Base-by-base conservation (phyloP, 2,113 vertebrate genomes). In the Muntiacus muntjak region DNA sequence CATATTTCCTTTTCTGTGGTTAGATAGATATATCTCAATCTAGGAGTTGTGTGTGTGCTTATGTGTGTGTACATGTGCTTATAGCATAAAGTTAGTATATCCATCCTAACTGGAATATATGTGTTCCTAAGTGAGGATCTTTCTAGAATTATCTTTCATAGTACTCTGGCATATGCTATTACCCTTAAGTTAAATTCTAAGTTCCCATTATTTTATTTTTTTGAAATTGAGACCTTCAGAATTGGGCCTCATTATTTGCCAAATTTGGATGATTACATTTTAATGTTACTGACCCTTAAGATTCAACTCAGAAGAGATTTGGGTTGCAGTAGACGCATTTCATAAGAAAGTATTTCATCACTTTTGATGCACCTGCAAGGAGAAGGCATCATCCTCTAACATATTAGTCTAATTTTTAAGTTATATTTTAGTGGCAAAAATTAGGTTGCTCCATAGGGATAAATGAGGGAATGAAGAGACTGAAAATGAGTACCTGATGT, bases 211-310 rank as follows among this genome's bases (percentile, higher is more conserved):
- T 95, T 96, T 71, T 95, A 19, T 54, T 93, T 87, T 50, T n/a
- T 28, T 96, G n/a, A 85, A 90, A 79, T 87, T 95, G 58, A 81
- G 79, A 76, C 30, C 40, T 78, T 97, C 17, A 95, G 15, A 74
- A 84, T 36, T 88, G 26, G 23, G 2, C 36, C n/a, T 84, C n/a
- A 57, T 45, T 55, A 19, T 94, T 71, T 45, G 83, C 45, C 84
- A 92, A 28, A 52, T 97, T 95, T 83, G 45, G 28, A 45, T 62
- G 62, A 28, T 74, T 84, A 47, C n/a, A 87, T 89, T 90, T 96
- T 97, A 86, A 87, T 83, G 36, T 74, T 87, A 78, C 19, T 92
- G 15, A 85, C 26, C n/a, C 23, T 87, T 94, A 94, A 79, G n/a
- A 67, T 79, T 91, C 19, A 62, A 16, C 14, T 96, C 33, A 79